Evolutionary conservation across 2,113 vertebrate genomes (phyloP).

Genomic region (Anser cygnoides): DNA sequence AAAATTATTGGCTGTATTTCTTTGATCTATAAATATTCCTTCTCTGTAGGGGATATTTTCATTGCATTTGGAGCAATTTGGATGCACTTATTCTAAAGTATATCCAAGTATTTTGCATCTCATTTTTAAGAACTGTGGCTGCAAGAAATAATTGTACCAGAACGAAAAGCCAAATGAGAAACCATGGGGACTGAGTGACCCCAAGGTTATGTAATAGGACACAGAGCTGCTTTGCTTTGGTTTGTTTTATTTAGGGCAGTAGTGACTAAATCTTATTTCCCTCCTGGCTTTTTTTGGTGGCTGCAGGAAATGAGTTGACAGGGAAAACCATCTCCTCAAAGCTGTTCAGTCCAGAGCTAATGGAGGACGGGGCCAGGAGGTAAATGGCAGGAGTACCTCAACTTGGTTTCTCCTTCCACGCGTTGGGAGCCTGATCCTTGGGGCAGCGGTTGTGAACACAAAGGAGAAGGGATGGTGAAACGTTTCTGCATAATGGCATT

Average conservation of each 20-base stretch:
- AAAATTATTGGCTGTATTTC: neutral
- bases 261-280: neutral
- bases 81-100: neutral
- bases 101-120: neutral
- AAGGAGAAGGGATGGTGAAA: neutral
- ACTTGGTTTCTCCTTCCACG: neutral
- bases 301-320: neutral
- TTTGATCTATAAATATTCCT: constrained; percentile 9
- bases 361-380: neutral
- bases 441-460: neutral
- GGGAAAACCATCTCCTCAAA: neutral
- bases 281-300: neutral
- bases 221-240: neutral
- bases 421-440: fast-evolving
- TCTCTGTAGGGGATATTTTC: neutral
- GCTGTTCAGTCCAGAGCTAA: neutral
- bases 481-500: neutral
- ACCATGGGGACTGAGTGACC: neutral
- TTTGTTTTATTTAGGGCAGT: neutral
- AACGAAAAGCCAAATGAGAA: neutral
- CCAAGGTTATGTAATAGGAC: neutral
- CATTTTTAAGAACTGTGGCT: neutral
- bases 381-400: neutral
- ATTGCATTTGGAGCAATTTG: neutral
- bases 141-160: neutral